Base-by-base conservation (phyloP, 2,797 vertebrate genomes). In the Poeciliopsis turneri region DNA sequence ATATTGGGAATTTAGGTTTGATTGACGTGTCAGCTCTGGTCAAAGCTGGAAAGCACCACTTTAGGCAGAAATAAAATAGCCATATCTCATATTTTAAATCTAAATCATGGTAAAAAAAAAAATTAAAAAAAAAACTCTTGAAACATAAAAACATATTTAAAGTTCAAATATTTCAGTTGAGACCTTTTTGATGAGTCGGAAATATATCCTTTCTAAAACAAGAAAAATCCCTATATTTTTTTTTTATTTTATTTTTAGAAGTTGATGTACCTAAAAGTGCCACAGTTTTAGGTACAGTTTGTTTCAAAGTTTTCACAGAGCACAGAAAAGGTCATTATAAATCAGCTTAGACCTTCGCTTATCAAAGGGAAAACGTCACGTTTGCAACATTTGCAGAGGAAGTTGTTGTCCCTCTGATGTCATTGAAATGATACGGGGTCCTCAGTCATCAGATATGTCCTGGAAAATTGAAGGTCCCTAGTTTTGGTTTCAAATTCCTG, bases 391-490 rank as follows among this genome's bases (percentile, higher is more conserved):
- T 66, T 57, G 39, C 13, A 47, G 1, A 69, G 57, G 23, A 78
- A 59, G 51, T 51, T 73, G 16, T 59, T 70, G 20, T 78, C 68
- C 73, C 33, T 33, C 46, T 84, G 78, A 72, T 80, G 77, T 83
- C 78, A 75, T 15, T 84, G 74, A 76, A 84, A 73, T 78, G 70
- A 82, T 61, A 59, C 77, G 72, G 18, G 68, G 80, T 80, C 57
- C 76, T 72, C 75, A 79, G 41, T 43, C n/a, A 49, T 79, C 64
- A 55, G 46, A 74, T 74, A 70, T 72, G 77, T 84, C 81, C 80
- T 51, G 70, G 81, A 82, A 81, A 82, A 79, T 61, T 83, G 72
- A 84, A 83, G 78, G 76, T 83, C 79, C 45, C 41, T 25, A 83
- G 74, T 68, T 73, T 57, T 69, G 75, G 78, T 49, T 86, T 88